Percentiles rank a stretch among this genome's conserved stretches.
These are phyloP conservation scores for Pterobdella sp. DNA, from an alignment of 2,888 invertebrate genomes.

Conservation along the genomic window DNA sequence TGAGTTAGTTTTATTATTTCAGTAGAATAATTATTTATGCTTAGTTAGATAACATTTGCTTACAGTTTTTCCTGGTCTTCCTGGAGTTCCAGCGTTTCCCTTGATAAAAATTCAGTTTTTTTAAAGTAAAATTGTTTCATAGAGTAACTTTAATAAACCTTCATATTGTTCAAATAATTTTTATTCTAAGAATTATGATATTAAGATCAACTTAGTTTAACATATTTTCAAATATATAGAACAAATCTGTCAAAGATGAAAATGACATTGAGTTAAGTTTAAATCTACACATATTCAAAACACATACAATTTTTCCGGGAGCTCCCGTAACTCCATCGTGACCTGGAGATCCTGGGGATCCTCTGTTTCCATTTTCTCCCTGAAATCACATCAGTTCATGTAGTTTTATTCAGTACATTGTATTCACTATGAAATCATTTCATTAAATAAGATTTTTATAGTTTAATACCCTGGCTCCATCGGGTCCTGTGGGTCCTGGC, in stretches of 20 bases:
- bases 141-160: no score
- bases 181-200: no score
- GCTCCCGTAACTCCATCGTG: conserved; percentile 26
- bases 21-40: not conserved
- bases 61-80: conserved; percentile 24
- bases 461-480: conserved; percentile 20
- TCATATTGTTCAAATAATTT: no score
- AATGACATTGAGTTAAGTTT: no score
- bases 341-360: conserved; percentile 26
- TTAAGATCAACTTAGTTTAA: no score
- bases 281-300: no score
- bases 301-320: conserved; percentile 23
- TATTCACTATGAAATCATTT: not conserved
- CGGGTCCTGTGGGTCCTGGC: conserved; percentile 21
- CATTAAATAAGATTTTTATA: not conserved
- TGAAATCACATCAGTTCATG: not conserved
- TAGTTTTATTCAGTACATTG: not conserved
- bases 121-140: no score
- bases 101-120: no score
- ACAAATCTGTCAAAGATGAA: no score
- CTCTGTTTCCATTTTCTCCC: conserved; percentile 28
- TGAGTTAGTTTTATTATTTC: not conserved
- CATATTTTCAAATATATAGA: no score
- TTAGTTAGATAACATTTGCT: not conserved
- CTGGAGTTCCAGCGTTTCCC: conserved; percentile 13